Percentiles rank a stretch among this genome's conserved stretches.
These are phyloP conservation scores for Octodon degus DNA, from an alignment of 2,113 vertebrate species.

Conservation along the genomic window DNA sequence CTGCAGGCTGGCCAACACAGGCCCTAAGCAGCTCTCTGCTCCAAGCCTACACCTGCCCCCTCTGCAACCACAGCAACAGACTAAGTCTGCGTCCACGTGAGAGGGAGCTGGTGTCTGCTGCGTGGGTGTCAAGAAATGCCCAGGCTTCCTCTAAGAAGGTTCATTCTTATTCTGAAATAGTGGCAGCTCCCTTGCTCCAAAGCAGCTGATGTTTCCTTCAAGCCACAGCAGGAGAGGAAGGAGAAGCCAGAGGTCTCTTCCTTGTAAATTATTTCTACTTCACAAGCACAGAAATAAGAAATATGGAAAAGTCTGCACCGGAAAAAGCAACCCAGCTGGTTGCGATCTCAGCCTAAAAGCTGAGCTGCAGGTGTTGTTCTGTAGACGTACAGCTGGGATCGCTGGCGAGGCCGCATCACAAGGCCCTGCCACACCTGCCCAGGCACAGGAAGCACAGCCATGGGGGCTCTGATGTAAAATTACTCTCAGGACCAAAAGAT, in stretches of 20 bases:
- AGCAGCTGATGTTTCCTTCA: background rate
- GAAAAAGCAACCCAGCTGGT: background rate
- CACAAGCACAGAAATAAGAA: conserved; percentile 5
- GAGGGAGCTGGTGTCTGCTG: background rate
- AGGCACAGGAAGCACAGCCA: background rate
- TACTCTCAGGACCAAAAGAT: fast-evolving
- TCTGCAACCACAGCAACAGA: background rate
- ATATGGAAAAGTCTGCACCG: background rate
- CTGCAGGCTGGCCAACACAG: background rate
- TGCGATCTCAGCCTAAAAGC: background rate
- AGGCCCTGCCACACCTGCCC: background rate
- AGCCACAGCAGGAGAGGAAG: background rate
- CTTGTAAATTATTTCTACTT: background rate
- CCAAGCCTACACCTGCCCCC: fast-evolving
- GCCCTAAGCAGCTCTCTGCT: background rate
- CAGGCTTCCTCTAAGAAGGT: background rate
- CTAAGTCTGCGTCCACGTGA: background rate
- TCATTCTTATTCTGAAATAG: background rate
- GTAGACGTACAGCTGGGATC: fast-evolving
- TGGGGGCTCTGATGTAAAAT: background rate
- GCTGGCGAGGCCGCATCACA: no score
- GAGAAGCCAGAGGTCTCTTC: background rate
- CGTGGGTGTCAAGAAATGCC: background rate
- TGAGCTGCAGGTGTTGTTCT: background rate
- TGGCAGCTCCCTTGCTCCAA: background rate